phyloP scores from a whole-genome alignment of 2,797 vertebrate genomes.

The Coregonus suidteri region DNA sequence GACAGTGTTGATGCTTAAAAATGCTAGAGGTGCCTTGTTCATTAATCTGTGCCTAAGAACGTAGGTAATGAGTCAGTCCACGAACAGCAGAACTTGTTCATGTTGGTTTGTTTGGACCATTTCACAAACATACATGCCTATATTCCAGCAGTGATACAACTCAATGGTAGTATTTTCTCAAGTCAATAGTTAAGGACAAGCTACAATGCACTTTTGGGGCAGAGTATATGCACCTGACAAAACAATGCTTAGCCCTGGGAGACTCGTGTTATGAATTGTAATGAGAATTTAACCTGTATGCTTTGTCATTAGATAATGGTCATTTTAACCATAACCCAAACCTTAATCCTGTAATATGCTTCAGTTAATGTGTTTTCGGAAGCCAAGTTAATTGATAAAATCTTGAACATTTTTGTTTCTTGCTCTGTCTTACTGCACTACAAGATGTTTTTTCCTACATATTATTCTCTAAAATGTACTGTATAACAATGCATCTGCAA shows the following conservation, averaged over 20 bases:
- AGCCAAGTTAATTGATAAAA: slow-evolving; percentile 35
- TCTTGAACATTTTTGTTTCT: slow-evolving; percentile 38
- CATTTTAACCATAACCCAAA: slow-evolving; percentile 41
- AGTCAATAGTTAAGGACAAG: slow-evolving; percentile 49
- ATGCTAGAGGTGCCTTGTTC: slow-evolving; percentile 83
- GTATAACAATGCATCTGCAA: slow-evolving; percentile 56
- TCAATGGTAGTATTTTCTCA: slow-evolving; percentile 57
- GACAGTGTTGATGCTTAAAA: slow-evolving; percentile 75
- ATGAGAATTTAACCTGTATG: slow-evolving; percentile 37
- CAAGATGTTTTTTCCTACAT: slow-evolving; percentile 37
- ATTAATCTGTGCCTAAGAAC: slow-evolving; percentile 80
- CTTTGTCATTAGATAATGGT: slow-evolving; percentile 50
- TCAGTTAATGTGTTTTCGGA: slow-evolving; percentile 43
- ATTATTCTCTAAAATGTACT: slow-evolving; percentile 60
- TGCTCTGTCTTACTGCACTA: slow-evolving; percentile 66
- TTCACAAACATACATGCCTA: slow-evolving; percentile 48
- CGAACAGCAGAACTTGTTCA: slow-evolving; percentile 58
- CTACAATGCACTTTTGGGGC: slow-evolving; percentile 74
- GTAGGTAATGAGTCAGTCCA: slow-evolving; percentile 62
- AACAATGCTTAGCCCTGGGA: slow-evolving; percentile 56
- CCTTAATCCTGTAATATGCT: slow-evolving; percentile 51
- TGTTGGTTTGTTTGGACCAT: slow-evolving; percentile 45
- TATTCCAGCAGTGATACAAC: slow-evolving; percentile 56
- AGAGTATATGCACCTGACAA: slow-evolving; percentile 45
- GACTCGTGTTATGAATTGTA: slow-evolving; percentile 26